Evolutionary conservation across 2,113 vertebrate genomes (phyloP), one percentile per base, ranked within the genome.

Genomic region (Callipepla californica): DNA sequence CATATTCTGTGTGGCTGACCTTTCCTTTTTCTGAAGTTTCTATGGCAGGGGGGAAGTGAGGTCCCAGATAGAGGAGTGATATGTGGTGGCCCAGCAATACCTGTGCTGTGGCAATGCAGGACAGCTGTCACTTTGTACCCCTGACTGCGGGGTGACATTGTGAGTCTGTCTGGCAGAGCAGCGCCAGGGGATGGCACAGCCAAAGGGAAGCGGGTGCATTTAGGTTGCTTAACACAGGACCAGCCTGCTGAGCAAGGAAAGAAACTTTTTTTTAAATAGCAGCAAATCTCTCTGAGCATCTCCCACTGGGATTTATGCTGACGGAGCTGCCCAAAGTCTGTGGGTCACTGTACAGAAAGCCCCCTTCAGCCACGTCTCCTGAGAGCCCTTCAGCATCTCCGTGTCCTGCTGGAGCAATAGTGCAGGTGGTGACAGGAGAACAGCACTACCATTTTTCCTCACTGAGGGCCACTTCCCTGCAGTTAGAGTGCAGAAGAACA

Each of bases 1-100:
- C 21, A 3, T 92, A 77, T 81, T 58, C 85, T 89, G 7, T 66
- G 28, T 2, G 28, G 74, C 55, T 92, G 92, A 93, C 89, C 66
- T 96, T 94, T 79, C 81, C 69, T 48, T 72, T 84, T 79, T 59
- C 36, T 2, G 13, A 74, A 48, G 78, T 89, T 92, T 86, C 61
- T 72, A 1, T 72, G n/a, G 40, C 66, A 50, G 32, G 40, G 66
- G 42, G 78, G 34, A 34, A 59, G 65, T 11, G 5, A 79, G 75
- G 58, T 72, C 75, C 3, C 1, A 45, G 55, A 16, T 76, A 18
- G 66, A 6, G 21, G 40, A 40, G 1, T 1, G 66, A 2, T 1
- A 10, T 23, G 48, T 44, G 40, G 58, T 13, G 79, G 19, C 62
- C 81, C 44, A 59, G 65, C 44, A 34, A 53, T 19, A 45, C 50